Evolutionary conservation across 2,797 vertebrate species (phyloP), one percentile per base, ranked within the genome.

Genomic region (Lindbergichthys nudifrons): DNA sequence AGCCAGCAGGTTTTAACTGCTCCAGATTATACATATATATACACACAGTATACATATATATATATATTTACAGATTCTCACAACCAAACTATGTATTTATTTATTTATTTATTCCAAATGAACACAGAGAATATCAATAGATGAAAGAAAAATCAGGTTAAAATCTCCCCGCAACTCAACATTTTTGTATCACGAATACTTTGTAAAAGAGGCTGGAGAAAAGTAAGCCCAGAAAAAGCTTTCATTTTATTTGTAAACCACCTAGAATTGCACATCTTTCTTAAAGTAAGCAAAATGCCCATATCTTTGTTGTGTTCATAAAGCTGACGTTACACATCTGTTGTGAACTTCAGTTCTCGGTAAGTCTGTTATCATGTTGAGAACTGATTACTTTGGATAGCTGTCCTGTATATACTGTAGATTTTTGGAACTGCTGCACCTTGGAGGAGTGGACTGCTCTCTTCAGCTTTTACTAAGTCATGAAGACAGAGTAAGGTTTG

Each of bases 361-460:
- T 89, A 83, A 59, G 56, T 92, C 67, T 82, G 77, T 87, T 71
- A 73, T 86, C 61, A 85, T 80, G 73, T 88, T 80, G 77, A 91
- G 66, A 90, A 75, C 73, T 73, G 79, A 86, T 92, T 90, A 93
- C 92, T 92, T 94, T 93, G 78, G 70, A 90, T 91, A 88, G 91
- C 81, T 92, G 93, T 95, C 88, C 57, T 91, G 89, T 92, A 91
- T 43, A 95, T 95, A 95, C 53, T 93, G 89, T 93, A 93, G 91
- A 92, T 91, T 92, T 26, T 36, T 86, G 86, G 83, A 93, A 89
- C 86, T 87, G 84, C 77, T 88, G 90, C 92, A 94, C 91, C 84
- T 91, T 89, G 84, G 84, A 81, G 85, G 88, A 85, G 80, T 87
- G 80, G 83, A 79, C 88, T 86, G 74, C 84, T 91, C 78, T 84